phyloP scores from a whole-genome alignment of 1,140 invertebrate species.

The Leptinotarsa lineolata region DNA sequence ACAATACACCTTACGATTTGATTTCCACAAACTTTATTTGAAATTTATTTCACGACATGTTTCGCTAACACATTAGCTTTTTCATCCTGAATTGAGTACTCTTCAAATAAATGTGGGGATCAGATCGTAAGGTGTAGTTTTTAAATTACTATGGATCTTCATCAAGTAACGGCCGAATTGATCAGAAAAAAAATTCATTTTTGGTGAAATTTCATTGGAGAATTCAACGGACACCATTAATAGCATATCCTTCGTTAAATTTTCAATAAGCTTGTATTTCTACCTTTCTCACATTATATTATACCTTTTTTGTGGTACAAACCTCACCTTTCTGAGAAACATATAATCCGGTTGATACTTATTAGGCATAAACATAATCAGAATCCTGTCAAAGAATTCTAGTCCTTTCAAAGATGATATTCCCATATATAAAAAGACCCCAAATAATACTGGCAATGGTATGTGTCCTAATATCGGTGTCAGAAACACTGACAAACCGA shows the following conservation, averaged over 20 bases:
- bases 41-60: too few species aligned
- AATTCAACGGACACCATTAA: background rate
- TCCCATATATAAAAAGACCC: conserved; percentile 99
- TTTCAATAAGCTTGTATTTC: background rate
- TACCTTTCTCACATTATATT: background rate
- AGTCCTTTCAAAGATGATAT: conserved; percentile 94
- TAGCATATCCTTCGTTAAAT: background rate
- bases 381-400: conserved; percentile 93
- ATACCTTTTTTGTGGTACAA: background rate
- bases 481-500: conserved; percentile 90
- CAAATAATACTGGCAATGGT: conserved; percentile 98
- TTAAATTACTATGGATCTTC: too few species aligned
- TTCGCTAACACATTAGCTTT: too few species aligned
- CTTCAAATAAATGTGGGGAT: too few species aligned
- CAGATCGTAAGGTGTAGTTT: too few species aligned
- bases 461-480: conserved; percentile 89
- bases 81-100: too few species aligned
- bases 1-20: too few species aligned
- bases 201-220: too few species aligned
- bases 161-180: too few species aligned
- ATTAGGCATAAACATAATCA: conserved; percentile 96
- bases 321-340: conserved; percentile 82
- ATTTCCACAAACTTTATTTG: too few species aligned
- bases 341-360: conserved; percentile 99
- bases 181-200: too few species aligned